Evolutionary conservation across 64 coral and sea anemone genomes (phyloP), one percentile per base, ranked within the genome.

Genomic region (Pachyseris speciosa): DNA sequence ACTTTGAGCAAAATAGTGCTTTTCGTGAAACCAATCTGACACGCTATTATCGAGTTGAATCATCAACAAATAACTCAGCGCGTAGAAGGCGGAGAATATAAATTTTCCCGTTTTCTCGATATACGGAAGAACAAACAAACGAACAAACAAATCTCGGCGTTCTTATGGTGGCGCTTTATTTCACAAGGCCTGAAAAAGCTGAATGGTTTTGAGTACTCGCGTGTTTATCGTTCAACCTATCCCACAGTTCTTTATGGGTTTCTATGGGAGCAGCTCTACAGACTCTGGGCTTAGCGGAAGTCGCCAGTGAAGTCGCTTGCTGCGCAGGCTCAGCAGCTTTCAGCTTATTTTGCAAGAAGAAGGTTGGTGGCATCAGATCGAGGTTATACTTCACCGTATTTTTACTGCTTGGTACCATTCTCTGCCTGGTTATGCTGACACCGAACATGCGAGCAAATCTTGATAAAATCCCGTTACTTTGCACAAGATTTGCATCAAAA

Each of bases 201-300:
- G 77, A 81, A 81, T 81, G 77, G 77, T 81, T 39, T 61, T 81
- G 22, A 81, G 77, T 63, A 61, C n/a, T 40, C 53, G 33, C 55
- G 17, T 63, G 52, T 41, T 81, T 81, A 81, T 81, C 36, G 77
- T 63, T 81, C 77, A 81, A 81, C 53, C 52, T 81, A 81, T 81
- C 77, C 78, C 61, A 90, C 20, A 80, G 32, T 57, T 87, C 94
- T 99, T 90, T 92, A 99, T 99, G 97, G 97, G 97, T 99, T 92
- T 92, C 80, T 99, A 99, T 99, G 97, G 97, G 97, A 99, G 94
- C 94, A 84, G 94, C 94, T 86, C 83, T 95, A 83, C 94, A 95
- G 90, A 95, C 90, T 88, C 90, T 99, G 84, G 97, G 97, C 55
- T 86, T 99, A 83, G 89, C 97, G 72, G 97, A 99, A 79, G 94